Evolutionary conservation across 1,140 invertebrate genomes (phyloP), one percentile per base, ranked within the genome.

Genomic region (Limonius californicus): DNA sequence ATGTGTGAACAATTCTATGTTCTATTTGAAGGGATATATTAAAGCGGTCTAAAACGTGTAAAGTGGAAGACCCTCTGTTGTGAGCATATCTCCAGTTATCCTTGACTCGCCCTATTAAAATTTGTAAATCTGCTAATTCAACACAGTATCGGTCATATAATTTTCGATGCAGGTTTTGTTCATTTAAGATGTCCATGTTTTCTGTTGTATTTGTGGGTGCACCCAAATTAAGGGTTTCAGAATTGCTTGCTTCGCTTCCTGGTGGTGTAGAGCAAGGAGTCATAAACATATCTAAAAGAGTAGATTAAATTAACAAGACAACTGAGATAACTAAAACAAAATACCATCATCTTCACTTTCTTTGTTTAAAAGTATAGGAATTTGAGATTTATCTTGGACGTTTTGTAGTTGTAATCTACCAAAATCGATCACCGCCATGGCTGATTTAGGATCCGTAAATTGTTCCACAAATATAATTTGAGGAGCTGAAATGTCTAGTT

Each of bases 251-350:
- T 68, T 88, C 82, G 70, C 88, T 90, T 11, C 85, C 87, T n/a
- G 89, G 90, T 6, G 94, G 94, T 12, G 94, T 95, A 2, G 93
- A 95, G 72, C 92, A 92, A 9, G 94, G 95, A 2, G 95, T 98
- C 74, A 93, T 84, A 76, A 93, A 98, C 68, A 85, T 83, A 63
- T 89, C 88, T 39, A 54, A 63, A 68, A 39, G 35, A 9, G 11
- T 39, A n/a, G 35, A 39, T 39, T 39, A 27, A n/a, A n/a, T n/a
- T n/a, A n/a, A n/a, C n/a, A n/a, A n/a, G 43, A 21, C 12, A 60
- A 14, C 19, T 16, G n/a, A 62, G 20, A 27, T 14, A n/a, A 15
- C 11, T 9, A 45, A 14, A 45, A 16, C 11, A 32, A 59, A 47
- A 72, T 66, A 76, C 80, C 81, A 72, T 81, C 80, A 62, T 82